Conservation (phyloP, 2,113 vertebrate species). For the Microtus oregoni region DNA sequence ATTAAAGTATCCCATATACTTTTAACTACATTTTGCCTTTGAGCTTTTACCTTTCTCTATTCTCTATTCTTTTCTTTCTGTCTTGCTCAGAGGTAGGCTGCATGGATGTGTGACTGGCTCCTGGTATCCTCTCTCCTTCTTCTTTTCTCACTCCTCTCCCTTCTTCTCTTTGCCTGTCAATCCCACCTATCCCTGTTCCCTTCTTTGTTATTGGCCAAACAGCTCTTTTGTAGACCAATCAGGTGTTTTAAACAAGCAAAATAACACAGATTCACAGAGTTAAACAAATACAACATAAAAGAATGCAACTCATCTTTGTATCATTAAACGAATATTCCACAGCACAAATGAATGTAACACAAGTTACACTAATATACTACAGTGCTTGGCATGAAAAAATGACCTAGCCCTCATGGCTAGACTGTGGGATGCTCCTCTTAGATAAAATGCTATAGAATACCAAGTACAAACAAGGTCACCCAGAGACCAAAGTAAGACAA, state of each 20-base stretch:
- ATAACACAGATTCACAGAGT: neutral
- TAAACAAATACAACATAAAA: neutral
- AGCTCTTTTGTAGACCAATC: neutral
- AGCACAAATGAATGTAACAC: neutral
- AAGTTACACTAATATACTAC: neutral
- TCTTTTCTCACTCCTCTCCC: neutral
- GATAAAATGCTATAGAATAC: neutral
- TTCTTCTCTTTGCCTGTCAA: neutral
- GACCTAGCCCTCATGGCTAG: neutral
- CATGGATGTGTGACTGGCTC: accelerated
- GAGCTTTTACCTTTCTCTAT: neutral
- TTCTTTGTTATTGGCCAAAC: neutral
- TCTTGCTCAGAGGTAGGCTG: neutral
- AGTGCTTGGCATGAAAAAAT: neutral
- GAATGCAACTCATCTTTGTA: neutral
- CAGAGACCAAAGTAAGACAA: neutral
- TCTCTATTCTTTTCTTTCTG: neutral
- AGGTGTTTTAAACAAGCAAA: neutral
- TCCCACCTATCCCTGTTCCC: neutral
- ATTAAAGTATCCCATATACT: neutral
- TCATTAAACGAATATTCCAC: neutral
- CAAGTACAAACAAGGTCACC: neutral
- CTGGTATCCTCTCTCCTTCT: neutral
- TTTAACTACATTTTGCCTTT: neutral
- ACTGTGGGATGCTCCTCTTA: neutral